Evolutionary conservation across 2,113 vertebrate genomes (phyloP).

Genomic region (Ctenomys sociabilis): DNA sequence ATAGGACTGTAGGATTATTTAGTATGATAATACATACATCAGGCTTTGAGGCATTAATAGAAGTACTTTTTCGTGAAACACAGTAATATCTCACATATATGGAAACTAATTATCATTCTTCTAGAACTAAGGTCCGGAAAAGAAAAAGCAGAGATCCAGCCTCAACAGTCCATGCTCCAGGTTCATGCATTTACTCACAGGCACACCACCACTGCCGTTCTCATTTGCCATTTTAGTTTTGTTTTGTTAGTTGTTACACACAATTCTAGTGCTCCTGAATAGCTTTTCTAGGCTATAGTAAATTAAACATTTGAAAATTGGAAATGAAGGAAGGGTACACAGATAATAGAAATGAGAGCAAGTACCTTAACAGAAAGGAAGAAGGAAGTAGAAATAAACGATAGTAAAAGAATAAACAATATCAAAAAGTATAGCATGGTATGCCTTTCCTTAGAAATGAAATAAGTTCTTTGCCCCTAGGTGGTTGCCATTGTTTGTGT

Average conservation of each 20-base stretch:
- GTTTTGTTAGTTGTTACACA: background rate
- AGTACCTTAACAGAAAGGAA: background rate
- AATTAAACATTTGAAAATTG: background rate
- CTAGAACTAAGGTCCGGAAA: background rate
- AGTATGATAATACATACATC: background rate
- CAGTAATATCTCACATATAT: background rate
- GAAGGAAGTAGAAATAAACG: background rate
- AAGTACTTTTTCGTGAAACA: background rate
- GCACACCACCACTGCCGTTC: accelerated
- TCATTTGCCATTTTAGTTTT: background rate
- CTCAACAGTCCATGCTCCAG: accelerated
- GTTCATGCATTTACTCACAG: background rate
- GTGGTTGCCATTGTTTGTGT: accelerated
- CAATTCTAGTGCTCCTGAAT: background rate
- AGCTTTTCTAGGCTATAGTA: background rate
- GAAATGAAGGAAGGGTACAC: background rate
- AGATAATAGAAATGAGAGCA: background rate
- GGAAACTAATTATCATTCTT: background rate
- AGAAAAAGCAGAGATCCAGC: background rate
- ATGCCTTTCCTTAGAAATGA: background rate
- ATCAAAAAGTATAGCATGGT: accelerated
- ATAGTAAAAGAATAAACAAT: no score
- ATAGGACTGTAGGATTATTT: background rate
- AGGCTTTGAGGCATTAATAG: background rate
- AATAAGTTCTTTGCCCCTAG: background rate